Evolutionary conservation across 1,140 invertebrate species (phyloP).

Genomic region (Pseudomyrmex dendroicus): DNA sequence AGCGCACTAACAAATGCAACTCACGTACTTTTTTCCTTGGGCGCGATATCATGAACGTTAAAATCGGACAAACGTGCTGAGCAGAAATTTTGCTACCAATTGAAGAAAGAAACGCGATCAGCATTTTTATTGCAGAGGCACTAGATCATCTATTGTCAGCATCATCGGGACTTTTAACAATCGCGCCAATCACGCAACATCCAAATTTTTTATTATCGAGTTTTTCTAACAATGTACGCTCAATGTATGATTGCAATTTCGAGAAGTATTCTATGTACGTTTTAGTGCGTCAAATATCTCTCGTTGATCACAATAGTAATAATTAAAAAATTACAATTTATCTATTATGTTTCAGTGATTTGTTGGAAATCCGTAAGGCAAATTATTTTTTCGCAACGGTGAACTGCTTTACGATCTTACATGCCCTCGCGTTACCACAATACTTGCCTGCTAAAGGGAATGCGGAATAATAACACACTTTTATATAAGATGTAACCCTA

Average conservation of each 20-base stretch:
- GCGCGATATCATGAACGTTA: conserved; percentile 41
- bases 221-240: neutral
- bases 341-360: conserved; percentile 7
- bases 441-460: neutral
- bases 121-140: conserved; percentile 39
- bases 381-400: neutral
- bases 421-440: neutral
- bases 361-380: neutral
- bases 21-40: conserved; percentile 47
- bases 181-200: conserved; percentile 33
- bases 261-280: neutral
- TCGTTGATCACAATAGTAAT: neutral
- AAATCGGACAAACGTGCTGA: conserved; percentile 52
- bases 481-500: conserved; percentile 17
- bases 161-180: conserved; percentile 46
- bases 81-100: conserved; percentile 42
- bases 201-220: neutral
- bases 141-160: conserved; percentile 39
- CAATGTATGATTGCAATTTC: neutral
- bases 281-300: neutral
- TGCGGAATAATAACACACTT: neutral
- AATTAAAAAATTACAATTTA: conserved; percentile 1
- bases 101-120: conserved; percentile 43
- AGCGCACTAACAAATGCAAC: conserved; percentile 34
- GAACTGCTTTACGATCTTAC: conserved; percentile 48